Base-by-base conservation (phyloP, 2,113 vertebrate genomes). In the Isurus oxyrinchus region DNA sequence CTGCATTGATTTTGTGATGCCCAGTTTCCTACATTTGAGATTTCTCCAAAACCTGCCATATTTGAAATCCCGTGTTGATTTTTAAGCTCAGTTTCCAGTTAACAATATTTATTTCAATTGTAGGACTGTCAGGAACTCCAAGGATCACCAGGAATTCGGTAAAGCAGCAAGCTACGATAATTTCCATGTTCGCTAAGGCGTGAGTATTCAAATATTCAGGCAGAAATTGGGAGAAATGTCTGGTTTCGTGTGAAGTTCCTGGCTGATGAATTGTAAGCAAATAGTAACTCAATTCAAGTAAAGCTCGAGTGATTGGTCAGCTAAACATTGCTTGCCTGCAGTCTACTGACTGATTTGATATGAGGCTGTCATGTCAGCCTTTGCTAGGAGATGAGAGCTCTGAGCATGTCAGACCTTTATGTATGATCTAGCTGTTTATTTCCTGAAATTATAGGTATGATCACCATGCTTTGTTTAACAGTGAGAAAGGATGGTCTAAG, bases 141-240 rank as follows among this genome's bases (percentile, higher is more conserved):
- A 98, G 98, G 76, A 97, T 99, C 94, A 98, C 99, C 0, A 98
- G 99, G 88, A 99, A 98, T 96, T 97, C 97, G 0, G 98, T 98
- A 67, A 99, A 99, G 97, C 99, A 99, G 97, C 98, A 95, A 95
- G 67, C 97, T 0, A 98, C 98, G 55, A 98, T 99, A 96, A 57
- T 98, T 11, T 98, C 98, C 55, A 97, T 99, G 97, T 99, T 99
- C 88, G 97, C 98, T 40, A 99, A 98, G 98, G 98, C 98, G 99
- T 99, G 97, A 97, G 99, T 98, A 94, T 93, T 61, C 76, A 11
- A 31, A 14, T 23, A 35, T 59, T 59, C 40, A 79, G 35, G 35
- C 44, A 57, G 31, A 4, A 7, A 25, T 1, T 49, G 35, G 31
- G 16, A 40, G 49, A 49, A 96, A n/a, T 59, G 31, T 35, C 61